Evolutionary conservation across 2,888 invertebrate genomes (phyloP).

Genomic region (Zygaena filipendulae): DNA sequence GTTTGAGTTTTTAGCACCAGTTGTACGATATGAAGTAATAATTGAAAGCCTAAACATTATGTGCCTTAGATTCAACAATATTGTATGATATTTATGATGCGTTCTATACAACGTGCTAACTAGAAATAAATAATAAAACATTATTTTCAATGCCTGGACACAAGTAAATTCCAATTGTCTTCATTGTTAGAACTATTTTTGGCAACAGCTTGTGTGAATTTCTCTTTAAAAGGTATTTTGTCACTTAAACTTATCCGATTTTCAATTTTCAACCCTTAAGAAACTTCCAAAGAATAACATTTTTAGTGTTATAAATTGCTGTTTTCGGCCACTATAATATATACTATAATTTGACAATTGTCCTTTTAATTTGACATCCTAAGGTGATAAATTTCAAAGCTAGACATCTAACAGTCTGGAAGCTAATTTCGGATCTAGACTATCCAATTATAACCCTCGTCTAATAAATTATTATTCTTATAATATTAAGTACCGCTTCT

Average conservation of each 20-base stretch:
- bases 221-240: too few relatives aligned
- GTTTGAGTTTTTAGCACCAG: slow-evolving; percentile 44
- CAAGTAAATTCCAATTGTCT: too few relatives aligned
- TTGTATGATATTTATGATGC: slow-evolving; percentile 68
- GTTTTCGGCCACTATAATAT: too few relatives aligned
- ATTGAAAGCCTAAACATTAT: slow-evolving; percentile 70
- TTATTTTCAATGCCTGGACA: slow-evolving; percentile 59
- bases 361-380: too few relatives aligned
- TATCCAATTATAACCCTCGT: slow-evolving; percentile 42
- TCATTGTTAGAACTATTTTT: slow-evolving; percentile 50
- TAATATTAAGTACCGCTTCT: slow-evolving; percentile 61
- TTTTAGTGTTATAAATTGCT: too few relatives aligned
- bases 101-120: slow-evolving; percentile 69
- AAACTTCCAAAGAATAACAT: too few relatives aligned
- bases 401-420: slow-evolving; percentile 49
- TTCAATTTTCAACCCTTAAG: too few relatives aligned
- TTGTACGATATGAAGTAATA: slow-evolving; percentile 63
- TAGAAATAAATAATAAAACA: slow-evolving; percentile 59
- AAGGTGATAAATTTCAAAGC: too few relatives aligned
- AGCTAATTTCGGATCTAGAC: slow-evolving; percentile 46
- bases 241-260: too few relatives aligned
- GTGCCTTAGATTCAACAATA: slow-evolving; percentile 72
- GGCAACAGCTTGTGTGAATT: slow-evolving; percentile 47
- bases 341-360: too few relatives aligned
- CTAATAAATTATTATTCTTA: slow-evolving; percentile 51